A percentile compares a stretch with the other conserved stretches of the same genome.
phyloP scores from a whole-genome alignment of 2,113 vertebrate genomes.

The Plotosus lineatus region DNA sequence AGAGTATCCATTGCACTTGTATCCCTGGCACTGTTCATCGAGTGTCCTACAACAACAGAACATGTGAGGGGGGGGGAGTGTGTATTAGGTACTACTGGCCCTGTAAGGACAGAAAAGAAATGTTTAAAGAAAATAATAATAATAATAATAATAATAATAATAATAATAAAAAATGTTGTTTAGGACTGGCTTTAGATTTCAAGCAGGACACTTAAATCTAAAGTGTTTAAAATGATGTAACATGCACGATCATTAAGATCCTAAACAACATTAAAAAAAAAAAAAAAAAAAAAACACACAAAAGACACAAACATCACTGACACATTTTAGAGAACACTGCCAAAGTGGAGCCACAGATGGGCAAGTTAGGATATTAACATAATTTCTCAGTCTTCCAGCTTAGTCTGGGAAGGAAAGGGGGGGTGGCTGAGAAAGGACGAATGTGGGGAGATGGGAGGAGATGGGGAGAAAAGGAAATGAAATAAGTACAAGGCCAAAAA shows the following conservation, averaged over 20 bases:
- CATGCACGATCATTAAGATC: slow-evolving; percentile 60
- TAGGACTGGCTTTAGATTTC: slow-evolving; percentile 73
- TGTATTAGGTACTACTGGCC: slow-evolving; percentile 56
- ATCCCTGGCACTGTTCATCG: slow-evolving; percentile 99
- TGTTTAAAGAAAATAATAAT: slow-evolving; percentile 11
- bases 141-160: too few species aligned
- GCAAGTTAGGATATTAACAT: slow-evolving; percentile 87
- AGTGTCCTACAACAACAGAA: slow-evolving; percentile 90
- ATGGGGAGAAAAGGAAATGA: slow-evolving; percentile 65
- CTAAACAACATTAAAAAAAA: slow-evolving; percentile 95
- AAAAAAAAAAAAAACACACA: too few species aligned
- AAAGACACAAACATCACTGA: slow-evolving; percentile 73
- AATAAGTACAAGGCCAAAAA: slow-evolving; percentile 60
- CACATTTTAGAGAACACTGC: slow-evolving; percentile 83
- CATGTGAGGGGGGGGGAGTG: slow-evolving; percentile 54
- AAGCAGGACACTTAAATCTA: slow-evolving; percentile 6
- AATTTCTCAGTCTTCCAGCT: slow-evolving; percentile 79
- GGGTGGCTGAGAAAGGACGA: slow-evolving; percentile 58
- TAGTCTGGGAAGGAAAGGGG: slow-evolving; percentile 79
- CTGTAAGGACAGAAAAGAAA: slow-evolving; percentile 28
- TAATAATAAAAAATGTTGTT: slow-evolving; percentile 89
- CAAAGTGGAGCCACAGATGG: slow-evolving; percentile 86
- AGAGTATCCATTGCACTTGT: slow-evolving; percentile 99
- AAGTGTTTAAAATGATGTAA: slow-evolving; percentile 13
- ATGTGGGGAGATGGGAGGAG: slow-evolving; percentile 24